Evolutionary conservation across 2,113 vertebrate genomes (phyloP).

Genomic region (Xiphorhynchus elegans): DNA sequence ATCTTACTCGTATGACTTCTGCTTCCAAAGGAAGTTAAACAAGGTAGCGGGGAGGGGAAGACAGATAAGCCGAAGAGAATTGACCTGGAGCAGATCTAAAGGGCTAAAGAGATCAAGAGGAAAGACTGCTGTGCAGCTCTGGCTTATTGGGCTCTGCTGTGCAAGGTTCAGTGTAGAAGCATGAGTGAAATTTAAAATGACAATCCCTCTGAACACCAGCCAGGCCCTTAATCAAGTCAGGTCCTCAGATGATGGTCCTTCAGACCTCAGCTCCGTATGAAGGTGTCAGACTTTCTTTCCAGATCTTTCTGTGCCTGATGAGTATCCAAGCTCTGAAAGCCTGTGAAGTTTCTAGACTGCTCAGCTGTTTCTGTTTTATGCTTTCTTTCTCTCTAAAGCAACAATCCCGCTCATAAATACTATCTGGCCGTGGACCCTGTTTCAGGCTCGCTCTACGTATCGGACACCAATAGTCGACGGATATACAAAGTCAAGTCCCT

Average conservation of each 20-base stretch:
- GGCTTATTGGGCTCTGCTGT: constrained; percentile 2
- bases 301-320: constrained; percentile 71
- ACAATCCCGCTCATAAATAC: constrained; percentile 98
- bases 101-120: constrained; percentile 13
- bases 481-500: constrained; percentile 91
- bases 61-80: background rate
- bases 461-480: constrained; percentile 94
- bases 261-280: background rate
- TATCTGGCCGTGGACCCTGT: constrained; percentile 97
- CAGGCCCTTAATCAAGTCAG: background rate
- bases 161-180: background rate
- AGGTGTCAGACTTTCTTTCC: constrained; percentile 59
- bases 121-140: background rate
- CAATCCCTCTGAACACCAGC: background rate
- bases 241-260: constrained; percentile 15
- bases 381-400: constrained; percentile 80
- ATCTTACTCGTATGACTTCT: constrained; percentile 16
- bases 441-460: constrained; percentile 91
- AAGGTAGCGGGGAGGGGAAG: background rate
- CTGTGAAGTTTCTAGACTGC: constrained; percentile 35
- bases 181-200: background rate
- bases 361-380: constrained; percentile 56
- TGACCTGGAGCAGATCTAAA: constrained; percentile 19
- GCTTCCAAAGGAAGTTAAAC: constrained; percentile 28
- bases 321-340: constrained; percentile 7